Percentiles rank a stretch among this genome's conserved stretches.
phyloP scores from a whole-genome alignment of 2,888 invertebrate genomes.

The Drosophila demipolita region DNA sequence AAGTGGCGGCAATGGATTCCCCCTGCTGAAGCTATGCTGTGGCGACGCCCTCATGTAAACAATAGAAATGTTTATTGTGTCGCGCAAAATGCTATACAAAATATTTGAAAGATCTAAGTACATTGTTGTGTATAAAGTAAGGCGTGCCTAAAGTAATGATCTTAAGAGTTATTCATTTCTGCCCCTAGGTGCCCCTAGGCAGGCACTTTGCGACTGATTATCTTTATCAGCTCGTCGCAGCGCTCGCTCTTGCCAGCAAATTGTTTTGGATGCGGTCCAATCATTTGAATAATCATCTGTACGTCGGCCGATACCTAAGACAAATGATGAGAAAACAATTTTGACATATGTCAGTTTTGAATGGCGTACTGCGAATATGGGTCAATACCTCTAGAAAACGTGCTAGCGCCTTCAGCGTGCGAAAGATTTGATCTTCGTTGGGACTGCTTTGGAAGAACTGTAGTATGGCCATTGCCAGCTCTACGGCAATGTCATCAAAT shows the following conservation, averaged over 20 bases:
- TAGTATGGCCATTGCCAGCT: slow-evolving; percentile 95
- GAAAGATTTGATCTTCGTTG: slow-evolving; percentile 91
- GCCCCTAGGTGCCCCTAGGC: slow-evolving; percentile 59
- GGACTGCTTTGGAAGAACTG: slow-evolving; percentile 94
- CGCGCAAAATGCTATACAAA: slow-evolving; percentile 77
- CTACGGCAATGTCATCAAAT: slow-evolving; percentile 96
- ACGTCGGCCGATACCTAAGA: slow-evolving; percentile 93
- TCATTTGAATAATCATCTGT: slow-evolving; percentile 95
- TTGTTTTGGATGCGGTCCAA: slow-evolving; percentile 93
- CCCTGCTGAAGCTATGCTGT: slow-evolving; percentile 72
- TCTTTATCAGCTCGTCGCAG: slow-evolving; percentile 92
- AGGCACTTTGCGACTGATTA: slow-evolving; percentile 89
- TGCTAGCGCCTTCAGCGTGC: slow-evolving; percentile 92
- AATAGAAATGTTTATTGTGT: slow-evolving; percentile 75
- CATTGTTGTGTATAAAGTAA: slow-evolving; percentile 51
- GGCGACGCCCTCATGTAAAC: slow-evolving; percentile 65
- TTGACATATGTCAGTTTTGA: slow-evolving; percentile 67
- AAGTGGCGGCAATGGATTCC: slow-evolving; percentile 67
- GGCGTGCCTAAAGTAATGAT: slow-evolving; percentile 44
- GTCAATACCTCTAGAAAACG: slow-evolving; percentile 85
- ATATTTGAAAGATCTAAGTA: slow-evolving; percentile 63
- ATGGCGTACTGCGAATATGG: slow-evolving; percentile 43
- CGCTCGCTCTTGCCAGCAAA: slow-evolving; percentile 93
- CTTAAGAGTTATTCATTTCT: slow-evolving; percentile 20
- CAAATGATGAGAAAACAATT: slow-evolving; percentile 14